A percentile compares a stretch with the other conserved stretches of the same genome.
Evolutionary conservation across 2,888 invertebrate species (phyloP).

Genomic region (Brachyptera risi): DNA sequence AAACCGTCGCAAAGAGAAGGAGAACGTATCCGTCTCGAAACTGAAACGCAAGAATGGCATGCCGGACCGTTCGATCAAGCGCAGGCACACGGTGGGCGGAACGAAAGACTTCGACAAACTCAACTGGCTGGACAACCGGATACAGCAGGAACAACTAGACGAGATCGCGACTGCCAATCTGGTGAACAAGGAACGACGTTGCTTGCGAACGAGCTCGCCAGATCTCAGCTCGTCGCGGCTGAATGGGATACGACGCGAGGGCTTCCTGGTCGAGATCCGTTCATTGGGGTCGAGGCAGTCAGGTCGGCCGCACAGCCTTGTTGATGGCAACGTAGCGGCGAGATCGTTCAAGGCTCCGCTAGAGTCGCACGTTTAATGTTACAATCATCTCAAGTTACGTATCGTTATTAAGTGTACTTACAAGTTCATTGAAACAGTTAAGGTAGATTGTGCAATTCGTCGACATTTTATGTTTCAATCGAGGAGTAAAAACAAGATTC

Average conservation of each 20-base stretch:
- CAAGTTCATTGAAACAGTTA: no score
- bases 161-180: slow-evolving; percentile 26
- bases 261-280: slow-evolving; percentile 52
- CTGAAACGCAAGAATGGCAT: slow-evolving; percentile 68
- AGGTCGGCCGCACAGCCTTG: background rate
- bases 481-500: no score
- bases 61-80: slow-evolving; percentile 79
- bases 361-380: slow-evolving; percentile 1
- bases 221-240: slow-evolving; percentile 49
- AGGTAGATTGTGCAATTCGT: no score
- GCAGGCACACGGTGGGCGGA: slow-evolving; percentile 89
- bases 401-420: no score
- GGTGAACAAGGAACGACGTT: slow-evolving; percentile 48
- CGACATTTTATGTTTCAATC: no score
- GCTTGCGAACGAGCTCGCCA: slow-evolving; percentile 57
- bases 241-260: slow-evolving; percentile 42
- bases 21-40: slow-evolving; percentile 34
- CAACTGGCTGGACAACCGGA: slow-evolving; percentile 53
- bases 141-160: slow-evolving; percentile 39
- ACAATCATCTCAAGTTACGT: no score
- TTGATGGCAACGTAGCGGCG: background rate
- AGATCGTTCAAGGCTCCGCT: no score
- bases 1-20: slow-evolving; percentile 29
- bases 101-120: slow-evolving; percentile 79
- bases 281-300: slow-evolving; percentile 42